Percentiles rank a stretch among this genome's conserved stretches.
Conservation (phyloP, 2,113 vertebrate species). For the Cyanoderma ruficeps region DNA sequence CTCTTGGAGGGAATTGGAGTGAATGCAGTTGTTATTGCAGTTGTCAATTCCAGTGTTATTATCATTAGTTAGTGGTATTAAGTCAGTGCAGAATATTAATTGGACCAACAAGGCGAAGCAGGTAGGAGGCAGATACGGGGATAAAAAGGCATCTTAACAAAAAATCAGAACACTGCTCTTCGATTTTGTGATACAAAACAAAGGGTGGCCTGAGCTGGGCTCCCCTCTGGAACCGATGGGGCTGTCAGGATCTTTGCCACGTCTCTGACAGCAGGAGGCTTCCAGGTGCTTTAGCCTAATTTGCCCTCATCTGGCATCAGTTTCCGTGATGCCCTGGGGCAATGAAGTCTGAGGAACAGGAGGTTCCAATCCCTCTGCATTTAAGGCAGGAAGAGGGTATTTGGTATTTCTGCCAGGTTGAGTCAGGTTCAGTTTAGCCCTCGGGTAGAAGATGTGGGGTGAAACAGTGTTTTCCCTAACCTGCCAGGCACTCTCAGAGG, state of each 20-base stretch:
- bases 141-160: neutral
- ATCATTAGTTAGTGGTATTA: neutral
- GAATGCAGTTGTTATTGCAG: neutral
- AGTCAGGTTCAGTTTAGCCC: fast-evolving
- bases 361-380: neutral
- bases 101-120: neutral
- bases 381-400: neutral
- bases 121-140: neutral
- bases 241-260: neutral
- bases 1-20: neutral
- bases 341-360: neutral
- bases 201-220: neutral
- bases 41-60: neutral
- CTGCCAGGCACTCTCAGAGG: fast-evolving
- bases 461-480: neutral
- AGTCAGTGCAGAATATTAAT: neutral
- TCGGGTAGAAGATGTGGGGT: fast-evolving
- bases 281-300: neutral
- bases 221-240: neutral
- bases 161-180: neutral
- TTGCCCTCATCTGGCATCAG: neutral
- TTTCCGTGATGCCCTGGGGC: neutral
- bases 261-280: neutral
- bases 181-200: neutral
- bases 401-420: fast-evolving